Base-by-base conservation (phyloP, 2,113 vertebrate genomes). In the Ictidomys tridecemlineatus region DNA sequence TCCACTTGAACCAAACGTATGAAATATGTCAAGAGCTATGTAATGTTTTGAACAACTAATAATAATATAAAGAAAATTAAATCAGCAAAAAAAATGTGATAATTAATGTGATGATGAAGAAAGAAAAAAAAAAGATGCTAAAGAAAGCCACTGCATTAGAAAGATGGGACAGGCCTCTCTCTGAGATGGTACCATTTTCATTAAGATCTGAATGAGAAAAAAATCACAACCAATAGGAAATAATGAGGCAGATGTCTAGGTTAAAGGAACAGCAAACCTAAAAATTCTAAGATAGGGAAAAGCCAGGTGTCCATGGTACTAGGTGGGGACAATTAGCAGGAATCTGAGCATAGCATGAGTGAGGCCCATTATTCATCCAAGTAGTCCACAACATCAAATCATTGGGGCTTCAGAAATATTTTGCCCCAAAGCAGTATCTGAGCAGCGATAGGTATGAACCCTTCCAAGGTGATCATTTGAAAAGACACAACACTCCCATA, bases 181-280 rank as follows among this genome's bases (percentile, higher is more conserved):
- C 42, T 77, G 37, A 91, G 8, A 92, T 34, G 24, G 51, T 24
- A 42, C 20, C 16, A 56, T 70, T 84, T 84, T 89, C n/a, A 22
- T 48, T 67, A 96, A 91, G 20, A 95, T 4, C 7, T 58, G 8
- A 93, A 80, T 74, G 45, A 83, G 58, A 6, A 45, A 90, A 96
- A 63, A 4, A 12, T 51, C 7, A 11, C 65, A 93, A 53, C 13
- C 18, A 73, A 32, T 22, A 80, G 63, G 37, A 73, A 65, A 56
- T 69, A 7, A 37, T 8, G 0, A 20, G 8, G 8, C 95, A 51
- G 30, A 76, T 85, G 79, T 89, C 13, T 7, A 77, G 11, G 3
- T 34, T 92, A 56, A 94, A 28, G 3, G 51, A 91, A 65, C 28
- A 20, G 0, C 3, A 86, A 78, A 11, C 26, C 42, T 93, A n/a